phyloP scores from a whole-genome alignment of 2,113 vertebrate species.

The Tamias sibiricus region DNA sequence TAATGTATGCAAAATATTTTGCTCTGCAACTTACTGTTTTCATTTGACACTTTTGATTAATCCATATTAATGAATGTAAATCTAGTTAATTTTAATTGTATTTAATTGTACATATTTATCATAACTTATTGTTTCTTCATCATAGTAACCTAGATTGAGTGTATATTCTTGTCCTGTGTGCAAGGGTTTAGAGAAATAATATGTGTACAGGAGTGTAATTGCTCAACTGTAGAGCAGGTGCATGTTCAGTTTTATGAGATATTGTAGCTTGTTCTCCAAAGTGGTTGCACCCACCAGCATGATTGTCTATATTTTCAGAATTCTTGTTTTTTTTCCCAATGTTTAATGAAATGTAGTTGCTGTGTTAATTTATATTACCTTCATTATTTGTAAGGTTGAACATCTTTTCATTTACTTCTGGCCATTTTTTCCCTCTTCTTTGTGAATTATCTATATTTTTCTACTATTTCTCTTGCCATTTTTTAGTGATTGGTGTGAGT shows the following conservation, averaged over 20 bases:
- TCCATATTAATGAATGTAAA: neutral
- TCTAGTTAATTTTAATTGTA: slow-evolving; percentile 12
- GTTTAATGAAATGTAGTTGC: slow-evolving; percentile 15
- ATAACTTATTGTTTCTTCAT: neutral
- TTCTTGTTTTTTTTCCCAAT: slow-evolving; percentile 26
- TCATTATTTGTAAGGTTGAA: neutral
- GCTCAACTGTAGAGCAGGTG: neutral
- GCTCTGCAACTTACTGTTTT: neutral
- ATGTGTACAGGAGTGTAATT: neutral
- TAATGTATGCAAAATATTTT: neutral
- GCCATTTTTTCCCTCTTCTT: neutral
- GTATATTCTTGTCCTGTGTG: neutral
- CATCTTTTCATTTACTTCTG: slow-evolving; percentile 44
- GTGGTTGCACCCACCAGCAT: neutral
- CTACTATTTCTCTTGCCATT: neutral
- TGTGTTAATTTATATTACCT: slow-evolving; percentile 30
- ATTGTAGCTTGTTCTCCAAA: neutral
- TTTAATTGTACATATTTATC: neutral
- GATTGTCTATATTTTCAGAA: slow-evolving; percentile 26
- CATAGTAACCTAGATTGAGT: neutral
- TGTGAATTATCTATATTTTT: neutral
- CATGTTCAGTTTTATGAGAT: neutral
- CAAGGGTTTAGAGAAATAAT: no score
- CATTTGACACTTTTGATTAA: neutral
- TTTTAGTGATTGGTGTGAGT: neutral